Evolutionary conservation across 2,797 vertebrate genomes (phyloP).

Genomic region (Acanthurus leucopareius): DNA sequence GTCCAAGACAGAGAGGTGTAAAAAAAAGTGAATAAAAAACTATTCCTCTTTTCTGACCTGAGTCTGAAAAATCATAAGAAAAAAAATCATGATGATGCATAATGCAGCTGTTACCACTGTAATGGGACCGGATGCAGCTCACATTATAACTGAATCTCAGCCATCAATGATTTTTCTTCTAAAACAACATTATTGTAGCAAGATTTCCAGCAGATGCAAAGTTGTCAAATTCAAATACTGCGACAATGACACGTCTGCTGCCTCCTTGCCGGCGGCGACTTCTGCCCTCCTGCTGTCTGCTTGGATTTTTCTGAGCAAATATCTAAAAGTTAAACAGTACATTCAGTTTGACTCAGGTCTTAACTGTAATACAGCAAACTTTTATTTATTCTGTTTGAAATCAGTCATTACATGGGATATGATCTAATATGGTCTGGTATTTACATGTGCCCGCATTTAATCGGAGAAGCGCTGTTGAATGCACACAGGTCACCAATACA

Average conservation of each 20-base stretch:
- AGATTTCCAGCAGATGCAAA: neutral
- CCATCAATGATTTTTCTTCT: neutral
- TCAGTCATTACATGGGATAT: too few relatives aligned
- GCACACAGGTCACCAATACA: too few relatives aligned
- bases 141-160: neutral
- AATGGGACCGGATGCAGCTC: too few relatives aligned
- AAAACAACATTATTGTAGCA: neutral
- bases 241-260: neutral
- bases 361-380: neutral
- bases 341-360: neutral
- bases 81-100: neutral
- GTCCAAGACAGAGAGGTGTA: neutral
- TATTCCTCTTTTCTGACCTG: neutral
- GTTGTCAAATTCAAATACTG: neutral
- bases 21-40: neutral
- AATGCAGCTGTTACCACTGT: neutral
- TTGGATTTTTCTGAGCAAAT: neutral
- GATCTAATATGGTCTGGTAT: too few relatives aligned
- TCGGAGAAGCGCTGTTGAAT: too few relatives aligned
- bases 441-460: too few relatives aligned
- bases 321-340: too few relatives aligned
- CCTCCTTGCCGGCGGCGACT: neutral
- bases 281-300: neutral
- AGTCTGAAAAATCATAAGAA: neutral
- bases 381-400: too few relatives aligned